Evolutionary conservation across 30 jellyfish, hydroid and myxozoan genomes (phyloP).

Genomic region (Mastigias papua): DNA sequence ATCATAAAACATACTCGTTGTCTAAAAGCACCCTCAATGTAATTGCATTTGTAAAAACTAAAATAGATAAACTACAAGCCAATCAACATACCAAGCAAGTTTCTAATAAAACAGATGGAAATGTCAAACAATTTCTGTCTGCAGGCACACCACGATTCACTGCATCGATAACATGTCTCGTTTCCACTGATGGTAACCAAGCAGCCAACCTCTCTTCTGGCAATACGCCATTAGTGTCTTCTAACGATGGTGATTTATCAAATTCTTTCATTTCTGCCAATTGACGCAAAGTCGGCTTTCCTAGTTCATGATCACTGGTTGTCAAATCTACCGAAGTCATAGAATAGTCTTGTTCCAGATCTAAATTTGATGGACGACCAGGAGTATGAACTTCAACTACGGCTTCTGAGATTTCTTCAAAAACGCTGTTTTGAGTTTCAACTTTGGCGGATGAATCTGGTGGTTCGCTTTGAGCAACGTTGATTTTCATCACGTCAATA

Average conservation of each 20-base stretch:
- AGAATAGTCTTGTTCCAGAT: not conserved
- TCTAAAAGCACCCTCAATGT: no score
- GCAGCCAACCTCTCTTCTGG: constrained; percentile 60
- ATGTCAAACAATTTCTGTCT: constrained; percentile 66
- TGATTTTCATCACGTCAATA: not conserved
- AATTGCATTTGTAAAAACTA: no score
- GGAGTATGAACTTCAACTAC: not conserved
- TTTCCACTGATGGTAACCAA: constrained; percentile 83
- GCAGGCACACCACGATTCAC: constrained; percentile 55
- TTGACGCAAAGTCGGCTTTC: constrained; percentile 77
- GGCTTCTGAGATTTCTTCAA: constrained; percentile 35
- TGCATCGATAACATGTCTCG: constrained; percentile 59
- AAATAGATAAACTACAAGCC: not conserved
- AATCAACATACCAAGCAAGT: constrained; percentile 66
- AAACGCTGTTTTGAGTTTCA: constrained; percentile 3
- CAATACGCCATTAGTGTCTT: constrained; percentile 43
- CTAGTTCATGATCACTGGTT: constrained; percentile 57
- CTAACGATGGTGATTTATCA: constrained; percentile 51
- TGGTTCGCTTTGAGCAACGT: no score
- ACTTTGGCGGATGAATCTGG: not conserved
- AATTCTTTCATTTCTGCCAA: constrained; percentile 57
- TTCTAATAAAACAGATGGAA: constrained; percentile 88
- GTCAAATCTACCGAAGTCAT: constrained; percentile 53
- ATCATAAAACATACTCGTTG: no score
- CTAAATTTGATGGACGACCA: constrained; percentile 23